Percentiles rank a stretch among this genome's conserved stretches.
phyloP scores from a whole-genome alignment of 2,888 invertebrate species.

The Athrips mouffetella region DNA sequence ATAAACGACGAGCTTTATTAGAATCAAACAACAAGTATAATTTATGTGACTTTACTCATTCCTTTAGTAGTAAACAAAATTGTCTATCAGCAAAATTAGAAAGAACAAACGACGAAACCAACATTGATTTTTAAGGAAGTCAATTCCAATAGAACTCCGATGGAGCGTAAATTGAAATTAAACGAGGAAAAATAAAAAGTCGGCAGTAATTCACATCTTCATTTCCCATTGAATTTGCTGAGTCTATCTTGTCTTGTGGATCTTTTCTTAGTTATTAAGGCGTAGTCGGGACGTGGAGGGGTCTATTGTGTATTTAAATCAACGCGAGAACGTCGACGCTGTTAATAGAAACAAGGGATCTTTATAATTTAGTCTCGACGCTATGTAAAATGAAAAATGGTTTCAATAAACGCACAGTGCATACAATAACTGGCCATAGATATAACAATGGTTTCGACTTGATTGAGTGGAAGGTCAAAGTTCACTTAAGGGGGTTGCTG shows the following conservation, averaged over 20 bases:
- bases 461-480: too few relatives aligned
- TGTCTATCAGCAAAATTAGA: constrained; percentile 3
- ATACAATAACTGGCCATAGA: background rate
- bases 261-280: constrained; percentile 65
- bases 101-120: background rate
- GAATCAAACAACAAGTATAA: constrained; percentile 52
- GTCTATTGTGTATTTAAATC: constrained; percentile 65
- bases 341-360: constrained; percentile 61
- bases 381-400: constrained; percentile 46
- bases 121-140: constrained; percentile 14
- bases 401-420: background rate
- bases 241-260: constrained; percentile 64
- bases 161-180: constrained; percentile 33
- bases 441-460: too few relatives aligned
- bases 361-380: constrained; percentile 55
- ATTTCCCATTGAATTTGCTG: constrained; percentile 59
- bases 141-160: constrained; percentile 18
- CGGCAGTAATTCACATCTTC: constrained; percentile 51
- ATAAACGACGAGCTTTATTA: constrained; percentile 61
- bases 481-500: too few relatives aligned
- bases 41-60: constrained; percentile 29
- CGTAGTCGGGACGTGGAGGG: constrained; percentile 53
- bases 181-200: constrained; percentile 39
- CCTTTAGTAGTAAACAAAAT: constrained; percentile 11
- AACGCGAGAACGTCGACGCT: constrained; percentile 51